Conservation (phyloP, 2,113 vertebrate genomes). For the Aegotheles bennettii region DNA sequence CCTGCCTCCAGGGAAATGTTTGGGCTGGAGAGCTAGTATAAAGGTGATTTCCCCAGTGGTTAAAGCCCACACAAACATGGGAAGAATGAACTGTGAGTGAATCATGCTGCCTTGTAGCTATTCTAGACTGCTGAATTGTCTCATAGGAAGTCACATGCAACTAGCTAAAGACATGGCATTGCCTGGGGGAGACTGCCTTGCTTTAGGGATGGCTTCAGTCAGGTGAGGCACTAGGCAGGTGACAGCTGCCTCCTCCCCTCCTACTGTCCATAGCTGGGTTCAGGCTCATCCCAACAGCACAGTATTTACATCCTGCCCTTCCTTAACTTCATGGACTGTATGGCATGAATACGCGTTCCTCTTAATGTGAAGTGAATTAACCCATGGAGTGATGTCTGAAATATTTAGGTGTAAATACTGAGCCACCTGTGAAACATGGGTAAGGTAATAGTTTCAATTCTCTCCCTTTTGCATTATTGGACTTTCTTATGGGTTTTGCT, state of each 20-base stretch:
- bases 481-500: neutral
- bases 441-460: neutral
- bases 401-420: neutral
- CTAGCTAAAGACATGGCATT: accelerated
- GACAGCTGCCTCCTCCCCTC: accelerated
- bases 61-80: neutral
- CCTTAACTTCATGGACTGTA: neutral
- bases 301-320: neutral
- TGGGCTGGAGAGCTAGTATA: neutral
- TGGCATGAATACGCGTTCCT: accelerated
- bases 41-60: neutral
- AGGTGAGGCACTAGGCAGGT: neutral
- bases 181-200: neutral
- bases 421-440: neutral
- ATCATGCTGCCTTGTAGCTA: neutral
- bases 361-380: neutral
- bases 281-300: neutral
- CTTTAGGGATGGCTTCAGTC: neutral
- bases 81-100: neutral
- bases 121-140: neutral
- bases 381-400: neutral
- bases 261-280: neutral
- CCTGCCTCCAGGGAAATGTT: neutral
- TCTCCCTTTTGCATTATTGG: neutral
- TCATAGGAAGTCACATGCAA: neutral